Evolutionary conservation across 2,888 invertebrate species (phyloP).

Genomic region (Leucania comma): DNA sequence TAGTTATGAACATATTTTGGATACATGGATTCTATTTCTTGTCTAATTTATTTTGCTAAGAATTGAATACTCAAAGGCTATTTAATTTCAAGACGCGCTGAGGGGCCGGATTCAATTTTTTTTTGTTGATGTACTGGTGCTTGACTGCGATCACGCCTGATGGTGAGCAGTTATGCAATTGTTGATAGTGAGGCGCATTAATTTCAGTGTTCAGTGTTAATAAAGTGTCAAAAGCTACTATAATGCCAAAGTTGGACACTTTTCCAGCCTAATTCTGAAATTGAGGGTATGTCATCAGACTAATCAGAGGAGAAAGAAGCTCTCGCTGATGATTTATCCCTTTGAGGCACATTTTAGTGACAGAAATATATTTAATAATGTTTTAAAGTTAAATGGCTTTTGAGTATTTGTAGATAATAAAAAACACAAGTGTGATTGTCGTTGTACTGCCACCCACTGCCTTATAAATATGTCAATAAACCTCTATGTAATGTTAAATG

Average conservation of each 20-base stretch:
- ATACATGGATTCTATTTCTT: constrained; percentile 11
- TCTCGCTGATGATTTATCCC: background rate
- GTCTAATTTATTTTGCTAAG: constrained; percentile 10
- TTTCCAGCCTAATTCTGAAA: too few relatives aligned
- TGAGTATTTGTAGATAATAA: background rate
- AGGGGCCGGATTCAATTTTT: too few relatives aligned
- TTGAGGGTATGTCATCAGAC: too few relatives aligned
- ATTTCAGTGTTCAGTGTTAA: too few relatives aligned
- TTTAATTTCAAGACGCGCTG: background rate
- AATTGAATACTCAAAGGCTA: constrained; percentile 9
- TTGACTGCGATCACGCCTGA: too few relatives aligned
- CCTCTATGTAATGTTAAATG: constrained; percentile 9
- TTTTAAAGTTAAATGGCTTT: background rate
- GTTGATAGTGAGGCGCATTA: too few relatives aligned
- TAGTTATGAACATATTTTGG: constrained; percentile 28
- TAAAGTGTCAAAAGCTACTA: too few relatives aligned
- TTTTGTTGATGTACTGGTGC: too few relatives aligned
- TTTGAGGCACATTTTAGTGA: background rate
- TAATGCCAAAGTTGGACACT: too few relatives aligned
- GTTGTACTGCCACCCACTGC: constrained; percentile 49
- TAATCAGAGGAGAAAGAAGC: too few relatives aligned
- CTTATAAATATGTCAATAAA: constrained; percentile 46
- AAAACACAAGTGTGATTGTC: constrained; percentile 11
- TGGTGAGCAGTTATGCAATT: too few relatives aligned
- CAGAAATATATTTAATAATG: background rate